Base-by-base conservation (phyloP, 2,797 vertebrate genomes). In the Pangasius mekongensis region DNA sequence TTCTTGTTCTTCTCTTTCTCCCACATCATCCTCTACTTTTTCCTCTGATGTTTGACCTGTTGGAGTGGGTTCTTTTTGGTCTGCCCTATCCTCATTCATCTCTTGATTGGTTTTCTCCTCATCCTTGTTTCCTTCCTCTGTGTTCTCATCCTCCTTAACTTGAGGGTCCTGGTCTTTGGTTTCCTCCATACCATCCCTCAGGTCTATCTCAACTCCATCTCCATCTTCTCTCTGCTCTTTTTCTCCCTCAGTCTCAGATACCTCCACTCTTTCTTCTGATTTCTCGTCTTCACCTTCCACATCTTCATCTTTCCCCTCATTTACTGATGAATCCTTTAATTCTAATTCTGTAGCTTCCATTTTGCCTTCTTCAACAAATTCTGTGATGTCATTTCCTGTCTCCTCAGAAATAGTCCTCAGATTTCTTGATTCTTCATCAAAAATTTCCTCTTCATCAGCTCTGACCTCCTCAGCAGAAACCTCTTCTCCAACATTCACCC, bases 1-100 rank as follows among this genome's bases (percentile, higher is more conserved):
- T 0, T 78, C 6, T 33, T 90, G 92, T 67, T 87, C 89, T 52
- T 94, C 94, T 56, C 91, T 87, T 30, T 93, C 93, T 91, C 91
- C 94, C 84, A 81, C 88, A 80, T 93, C 90, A 36, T 81, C 47
- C 49, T 86, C 47, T 80, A 54, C 9, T 10, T 49, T 85, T 22
- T 33, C 52, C 18, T 78, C 36, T 52, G 20, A 69, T 69, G 10
- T 14, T 49, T 36, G 64, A 39, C n/a, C 49, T 76, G 49, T 33
- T 43, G 60, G 5, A 24, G 0, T 24, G 24, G 49, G 14, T 43
- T 67, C 60, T 22, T 62, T 88, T 87, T 90, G 85, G 62, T 73
- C 69, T 20, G 13, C 30, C 2, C 14, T 20, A 30, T 91, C 78
- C 3, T 30, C 90, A 39, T 24, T 73, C 14, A 87, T 89, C 84